These are phyloP conservation scores for Lordiphosa fenestrarum DNA, from an alignment of 2,888 invertebrate species.

Conservation along the genomic window DNA sequence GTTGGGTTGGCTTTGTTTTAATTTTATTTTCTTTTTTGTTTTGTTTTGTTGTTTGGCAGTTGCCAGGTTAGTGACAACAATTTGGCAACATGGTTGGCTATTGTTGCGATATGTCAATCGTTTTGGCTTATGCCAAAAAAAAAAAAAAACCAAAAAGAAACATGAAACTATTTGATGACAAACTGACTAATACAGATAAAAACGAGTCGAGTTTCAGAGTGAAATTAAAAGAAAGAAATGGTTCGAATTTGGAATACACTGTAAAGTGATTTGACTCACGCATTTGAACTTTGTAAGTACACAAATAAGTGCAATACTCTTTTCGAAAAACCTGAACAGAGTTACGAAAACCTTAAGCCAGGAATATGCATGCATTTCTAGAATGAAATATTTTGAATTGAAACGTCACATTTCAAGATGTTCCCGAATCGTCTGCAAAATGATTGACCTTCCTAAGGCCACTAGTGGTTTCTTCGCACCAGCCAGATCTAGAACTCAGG, in stretches of 20 bases:
- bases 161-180: conserved; percentile 14
- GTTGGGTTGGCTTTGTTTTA: not conserved
- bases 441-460: too few species aligned
- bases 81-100: conserved; percentile 27
- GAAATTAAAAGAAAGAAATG: too few species aligned
- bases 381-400: too few species aligned
- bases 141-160: conserved; percentile 12
- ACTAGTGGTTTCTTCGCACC: too few species aligned
- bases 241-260: conserved; percentile 4
- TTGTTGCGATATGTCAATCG: conserved; percentile 40
- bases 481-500: too few species aligned
- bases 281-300: too few species aligned
- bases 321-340: too few species aligned
- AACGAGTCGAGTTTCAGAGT: conserved; percentile 1
- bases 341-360: too few species aligned
- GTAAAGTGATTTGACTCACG: not conserved
- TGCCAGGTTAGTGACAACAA: conserved; percentile 45
- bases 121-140: conserved; percentile 30
- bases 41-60: conserved; percentile 26
- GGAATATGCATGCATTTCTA: too few species aligned
- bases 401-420: too few species aligned
- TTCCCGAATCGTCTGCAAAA: too few species aligned
- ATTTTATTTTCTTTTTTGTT: not conserved
- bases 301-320: too few species aligned
- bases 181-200: conserved; percentile 38